Evolutionary conservation across 2,888 invertebrate species (phyloP), one percentile per base, ranked within the genome.

Genomic region (Anthrax anthrax): DNA sequence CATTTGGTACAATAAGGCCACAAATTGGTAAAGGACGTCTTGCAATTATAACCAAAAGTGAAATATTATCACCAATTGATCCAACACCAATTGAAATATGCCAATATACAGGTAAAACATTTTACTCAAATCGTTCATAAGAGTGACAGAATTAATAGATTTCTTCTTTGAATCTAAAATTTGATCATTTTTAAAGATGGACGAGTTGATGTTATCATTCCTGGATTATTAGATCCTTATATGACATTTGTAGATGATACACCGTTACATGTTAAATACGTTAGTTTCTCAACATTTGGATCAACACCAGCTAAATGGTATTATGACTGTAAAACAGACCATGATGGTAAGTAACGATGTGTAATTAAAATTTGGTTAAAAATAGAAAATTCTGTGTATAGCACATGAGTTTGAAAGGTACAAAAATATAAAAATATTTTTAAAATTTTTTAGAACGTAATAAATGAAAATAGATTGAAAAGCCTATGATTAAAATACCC

Each of bases 201-300:
- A 5, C 55, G 71, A 2, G 62, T 83, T 36, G 73, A 75, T 56
- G 74, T 83, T 42, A 78, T 77, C 2, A 72, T 70, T 52, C 80
- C 80, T 59, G 79, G 78, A 1, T 73, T 76, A 40, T 66, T 69
- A 32, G 54, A 75, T 34, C 76, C 80, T 0, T 62, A 82, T 37
- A 58, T 84, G 12, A 69, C 69, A 12, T 82, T 74, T 66, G 65
- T 60, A 19, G 83, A 84, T 58, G 59, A 72, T 0, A 64, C 71
- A 37, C 77, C 78, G 0, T 58, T 84, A n/a, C 69, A 70, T 1
- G 68, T 84, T 16, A 73, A 72, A 52, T 80, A 75, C 58, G 75
- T 82, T 48, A 79, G 81, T 59, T 83, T 84, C 52, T 77, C 80
- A 14, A 72, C 80, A 0, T 84, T 81, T 77, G 72, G 71, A 6